Evolutionary conservation across 2,888 invertebrate species (phyloP), one percentile per base, ranked within the genome.

Genomic region (Erebia ligea): DNA sequence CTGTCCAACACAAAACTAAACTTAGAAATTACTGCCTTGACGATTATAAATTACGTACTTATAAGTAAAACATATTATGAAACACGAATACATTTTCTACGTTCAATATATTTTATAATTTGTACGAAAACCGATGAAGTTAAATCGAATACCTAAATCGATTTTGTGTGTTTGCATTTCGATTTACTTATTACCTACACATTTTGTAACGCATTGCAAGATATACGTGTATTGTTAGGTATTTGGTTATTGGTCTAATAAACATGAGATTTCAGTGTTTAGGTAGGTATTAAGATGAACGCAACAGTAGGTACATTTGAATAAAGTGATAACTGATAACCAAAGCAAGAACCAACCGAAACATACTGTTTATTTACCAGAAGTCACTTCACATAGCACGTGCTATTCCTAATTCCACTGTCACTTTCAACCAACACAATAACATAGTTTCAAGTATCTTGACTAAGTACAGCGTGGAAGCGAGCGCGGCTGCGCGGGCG

Each of bases 341-440:
- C 52, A 4, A 67, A 50, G 19, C 17, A 58, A 62, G 69, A 71
- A 72, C 83, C 80, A 77, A 83, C 84, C 82, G 78, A 79, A 78
- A 77, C 81, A 75, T 73, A 72, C 15, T 74, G 71, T 71, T 73
- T 75, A 72, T 67, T 71, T 75, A 75, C 82, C 82, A 73, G 80
- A 76, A 71, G 77, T 77, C 79, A 80, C 73, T 73, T 75, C 75
- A 74, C 73, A 76, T 68, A 73, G 75, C 85, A 85, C 84, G 85
- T 85, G 83, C 75, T 81, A 82, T 82, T 79, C 76, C 78, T 76
- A 82, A 77, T 77, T 81, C 82, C 89, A 91, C 91, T 90, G 82
- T 88, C 91, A 91, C 91, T 91, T 89, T 88, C 82, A 79, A 84
- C 81, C 78, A 79, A 75, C 84, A 84, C 79, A 81, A 82, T 80